These are phyloP conservation scores for Trichogramma pretiosum DNA, from an alignment of 1,140 invertebrate species.

Conservation along the genomic window DNA sequence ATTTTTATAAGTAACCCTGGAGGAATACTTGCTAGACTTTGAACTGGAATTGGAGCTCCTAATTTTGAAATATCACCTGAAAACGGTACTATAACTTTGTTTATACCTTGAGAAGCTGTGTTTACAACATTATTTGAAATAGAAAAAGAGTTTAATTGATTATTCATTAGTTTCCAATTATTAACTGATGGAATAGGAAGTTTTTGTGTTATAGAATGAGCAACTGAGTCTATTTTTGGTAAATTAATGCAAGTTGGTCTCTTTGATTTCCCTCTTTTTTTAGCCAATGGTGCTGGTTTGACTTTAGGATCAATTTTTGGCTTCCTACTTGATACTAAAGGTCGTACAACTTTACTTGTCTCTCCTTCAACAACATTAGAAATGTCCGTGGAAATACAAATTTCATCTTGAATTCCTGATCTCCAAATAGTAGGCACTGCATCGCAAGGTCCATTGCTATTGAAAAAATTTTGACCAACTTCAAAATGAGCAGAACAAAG, in stretches of 20 bases:
- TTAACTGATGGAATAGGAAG: slow-evolving; percentile 34
- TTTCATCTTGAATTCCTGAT: neutral
- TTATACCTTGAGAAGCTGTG: slow-evolving; percentile 26
- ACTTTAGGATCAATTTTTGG: slow-evolving; percentile 33
- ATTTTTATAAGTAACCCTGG: slow-evolving; percentile 43
- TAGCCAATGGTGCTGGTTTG: slow-evolving; percentile 39
- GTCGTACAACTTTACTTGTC: slow-evolving; percentile 21
- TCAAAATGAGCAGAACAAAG: slow-evolving; percentile 42
- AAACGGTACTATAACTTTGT: slow-evolving; percentile 41
- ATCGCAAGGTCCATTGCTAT: slow-evolving; percentile 35
- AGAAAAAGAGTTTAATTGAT: slow-evolving; percentile 38
- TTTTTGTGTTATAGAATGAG: slow-evolving; percentile 32
- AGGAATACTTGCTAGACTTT: slow-evolving; percentile 41
- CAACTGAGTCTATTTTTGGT: slow-evolving; percentile 32
- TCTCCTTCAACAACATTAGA: slow-evolving; percentile 11
- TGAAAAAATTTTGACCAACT: slow-evolving; percentile 37
- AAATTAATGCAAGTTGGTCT: slow-evolving; percentile 39
- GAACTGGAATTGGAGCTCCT: slow-evolving; percentile 39
- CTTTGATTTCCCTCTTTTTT: slow-evolving; percentile 40
- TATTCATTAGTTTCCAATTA: slow-evolving; percentile 38
- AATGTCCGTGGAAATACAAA: slow-evolving; percentile 1
- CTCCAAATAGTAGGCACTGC: slow-evolving; percentile 38
- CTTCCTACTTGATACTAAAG: slow-evolving; percentile 41
- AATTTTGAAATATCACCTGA: slow-evolving; percentile 37
- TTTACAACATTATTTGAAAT: slow-evolving; percentile 33